Base-by-base conservation (phyloP, 2,113 vertebrate genomes). In the Sphaerodactylus townsendi region DNA sequence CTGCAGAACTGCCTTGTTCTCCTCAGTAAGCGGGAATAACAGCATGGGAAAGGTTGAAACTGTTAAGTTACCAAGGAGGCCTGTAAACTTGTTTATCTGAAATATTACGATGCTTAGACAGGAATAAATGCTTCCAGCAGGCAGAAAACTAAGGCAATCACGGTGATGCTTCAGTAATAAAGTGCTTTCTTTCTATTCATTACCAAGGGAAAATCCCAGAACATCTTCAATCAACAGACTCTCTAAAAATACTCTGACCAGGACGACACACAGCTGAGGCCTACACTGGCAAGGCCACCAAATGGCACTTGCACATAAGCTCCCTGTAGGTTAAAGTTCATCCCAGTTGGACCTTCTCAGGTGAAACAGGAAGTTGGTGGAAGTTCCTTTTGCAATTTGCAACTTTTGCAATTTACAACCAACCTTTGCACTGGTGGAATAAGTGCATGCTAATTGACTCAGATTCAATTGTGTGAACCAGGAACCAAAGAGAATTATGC, bases 211-310 rank as follows among this genome's bases (percentile, higher is more conserved):
- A 0, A 21, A 30, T 86, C 90, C 82, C 80, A 3, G 66, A 83
- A 85, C 82, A 37, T 62, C 85, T 91, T 28, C 0, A n/a, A 33
- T 69, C 1, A 81, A 75, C 71, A 59, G 37, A 59, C 48, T 9
- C 21, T 13, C 44, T 37, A 28, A 62, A 62, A 77, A 74, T 56
- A 41, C 73, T 84, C 25, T 48, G 41, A 70, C 48, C 33, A 66
- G 53, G 89, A 89, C 82, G 75, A 93, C 25, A 82, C 0, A 3
- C 84, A 94, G 91, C 88, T 80, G 82, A 92, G 92, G 92, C 82
- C 0, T 79, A 91, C 90, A 92, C 93, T 41, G 86, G 30, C 46
- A 33, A 77, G 19, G 73, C 48, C 68, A 78, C 56, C 37, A 46
- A 79, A 62, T 50, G 2, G 28, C 14, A 82, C 15, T 25, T 21